These are phyloP conservation scores for Petrolisthes manimaculis DNA, from an alignment of 2,888 invertebrate species.

Conservation along the genomic window DNA sequence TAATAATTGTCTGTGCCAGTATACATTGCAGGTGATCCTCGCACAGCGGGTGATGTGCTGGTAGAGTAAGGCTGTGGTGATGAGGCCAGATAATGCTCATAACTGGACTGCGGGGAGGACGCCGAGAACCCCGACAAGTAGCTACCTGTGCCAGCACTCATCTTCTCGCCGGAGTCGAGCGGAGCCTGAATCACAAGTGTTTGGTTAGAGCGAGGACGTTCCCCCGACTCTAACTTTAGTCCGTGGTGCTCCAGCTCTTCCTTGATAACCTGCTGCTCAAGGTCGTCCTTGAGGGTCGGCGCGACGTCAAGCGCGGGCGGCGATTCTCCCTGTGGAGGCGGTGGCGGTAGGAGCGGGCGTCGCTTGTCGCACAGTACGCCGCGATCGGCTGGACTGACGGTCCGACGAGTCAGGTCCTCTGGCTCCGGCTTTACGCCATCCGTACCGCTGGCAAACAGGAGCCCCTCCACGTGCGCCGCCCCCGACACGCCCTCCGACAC, in stretches of 20 bases:
- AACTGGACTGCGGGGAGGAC: slow-evolving; percentile 58
- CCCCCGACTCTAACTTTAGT: slow-evolving; percentile 61
- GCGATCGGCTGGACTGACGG: slow-evolving; percentile 64
- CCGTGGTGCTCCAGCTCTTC: slow-evolving; percentile 63
- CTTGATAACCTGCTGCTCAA: slow-evolving; percentile 59
- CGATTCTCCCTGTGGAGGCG: slow-evolving; percentile 58
- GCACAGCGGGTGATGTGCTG: slow-evolving; percentile 64
- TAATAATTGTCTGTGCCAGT: slow-evolving; percentile 63
- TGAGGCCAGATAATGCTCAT: slow-evolving; percentile 62
- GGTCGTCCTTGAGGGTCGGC: slow-evolving; percentile 57
- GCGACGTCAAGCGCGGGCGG: slow-evolving; percentile 58
- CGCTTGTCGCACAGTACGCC: slow-evolving; percentile 63
- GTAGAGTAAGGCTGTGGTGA: slow-evolving; percentile 65
- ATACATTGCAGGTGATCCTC: slow-evolving; percentile 61
- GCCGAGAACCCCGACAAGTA: slow-evolving; percentile 62
- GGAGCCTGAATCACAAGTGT: slow-evolving; percentile 62
- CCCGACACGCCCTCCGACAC: slow-evolving; percentile 59
- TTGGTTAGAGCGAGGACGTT: slow-evolving; percentile 63
- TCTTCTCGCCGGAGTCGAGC: slow-evolving; percentile 63
- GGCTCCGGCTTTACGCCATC: slow-evolving; percentile 66
- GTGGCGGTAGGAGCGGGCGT: slow-evolving; percentile 57
- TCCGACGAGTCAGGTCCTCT: slow-evolving; percentile 65
- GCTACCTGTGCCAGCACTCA: slow-evolving; percentile 60
- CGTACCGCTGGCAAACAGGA: slow-evolving; percentile 60
- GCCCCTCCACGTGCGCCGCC: slow-evolving; percentile 64